Evolutionary conservation across 2,113 vertebrate genomes (phyloP).

Genomic region (Phasianus colchicus): DNA sequence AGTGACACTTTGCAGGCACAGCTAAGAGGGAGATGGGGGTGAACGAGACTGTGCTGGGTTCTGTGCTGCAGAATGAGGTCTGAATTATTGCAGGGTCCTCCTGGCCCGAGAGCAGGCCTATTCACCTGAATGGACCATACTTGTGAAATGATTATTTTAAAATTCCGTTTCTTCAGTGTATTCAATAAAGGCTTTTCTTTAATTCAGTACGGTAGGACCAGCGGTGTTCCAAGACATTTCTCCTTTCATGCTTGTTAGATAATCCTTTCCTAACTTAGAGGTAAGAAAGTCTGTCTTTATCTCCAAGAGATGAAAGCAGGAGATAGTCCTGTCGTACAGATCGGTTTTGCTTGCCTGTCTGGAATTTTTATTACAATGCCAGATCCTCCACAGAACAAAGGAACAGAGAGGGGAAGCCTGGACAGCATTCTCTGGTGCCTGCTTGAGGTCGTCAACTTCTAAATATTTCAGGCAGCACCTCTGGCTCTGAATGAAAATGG

Average conservation of each 20-base stretch:
- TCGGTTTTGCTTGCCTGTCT: background rate
- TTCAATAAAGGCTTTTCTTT: background rate
- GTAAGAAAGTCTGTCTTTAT: background rate
- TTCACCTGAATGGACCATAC: background rate
- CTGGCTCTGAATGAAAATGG: constrained; percentile 15
- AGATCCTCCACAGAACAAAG: background rate
- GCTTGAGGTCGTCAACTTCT: background rate
- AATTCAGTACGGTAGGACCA: background rate
- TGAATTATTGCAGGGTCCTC: background rate
- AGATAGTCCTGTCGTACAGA: background rate
- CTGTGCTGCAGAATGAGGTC: background rate
- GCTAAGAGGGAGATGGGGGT: background rate
- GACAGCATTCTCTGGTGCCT: background rate
- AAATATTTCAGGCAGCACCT: constrained; percentile 22
- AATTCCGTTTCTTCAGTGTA: background rate
- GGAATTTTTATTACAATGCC: constrained; percentile 2
- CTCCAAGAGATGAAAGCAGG: background rate
- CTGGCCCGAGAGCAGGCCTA: background rate
- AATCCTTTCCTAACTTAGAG: background rate
- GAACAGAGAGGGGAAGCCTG: background rate
- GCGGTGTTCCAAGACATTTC: background rate
- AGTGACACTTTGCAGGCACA: background rate
- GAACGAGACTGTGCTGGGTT: background rate
- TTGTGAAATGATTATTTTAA: background rate
- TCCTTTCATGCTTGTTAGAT: background rate